These are phyloP conservation scores for Cyanistes caeruleus DNA, from an alignment of 2,113 vertebrate species.

Conservation along the genomic window DNA sequence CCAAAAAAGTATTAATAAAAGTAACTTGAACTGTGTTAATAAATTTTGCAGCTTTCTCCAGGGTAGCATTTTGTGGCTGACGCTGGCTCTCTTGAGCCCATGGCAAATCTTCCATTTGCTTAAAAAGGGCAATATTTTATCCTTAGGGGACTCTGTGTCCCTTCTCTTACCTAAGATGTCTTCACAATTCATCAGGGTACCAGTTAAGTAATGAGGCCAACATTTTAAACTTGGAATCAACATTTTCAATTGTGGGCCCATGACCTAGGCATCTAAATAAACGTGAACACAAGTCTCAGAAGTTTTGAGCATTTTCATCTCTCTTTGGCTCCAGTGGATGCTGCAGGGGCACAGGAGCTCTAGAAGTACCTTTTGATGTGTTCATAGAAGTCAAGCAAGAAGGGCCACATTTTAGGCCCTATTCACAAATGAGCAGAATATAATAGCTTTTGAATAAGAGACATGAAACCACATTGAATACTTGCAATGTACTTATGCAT, in stretches of 20 bases:
- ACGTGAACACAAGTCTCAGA: not conserved
- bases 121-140: slow-evolving; percentile 36
- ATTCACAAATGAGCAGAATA: slow-evolving; percentile 37
- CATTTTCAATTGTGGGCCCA: not conserved
- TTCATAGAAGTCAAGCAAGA: slow-evolving; percentile 41
- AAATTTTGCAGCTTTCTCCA: slow-evolving; percentile 6
- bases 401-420: slow-evolving; percentile 31
- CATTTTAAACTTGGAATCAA: slow-evolving; percentile 28
- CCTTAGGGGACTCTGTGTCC: slow-evolving; percentile 5
- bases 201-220: slow-evolving; percentile 9
- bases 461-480: slow-evolving; percentile 56
- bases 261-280: slow-evolving; percentile 47
- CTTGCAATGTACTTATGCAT: slow-evolving; percentile 57
- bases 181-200: not conserved
- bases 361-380: slow-evolving; percentile 36
- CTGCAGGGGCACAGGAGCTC: slow-evolving; percentile 29
- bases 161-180: slow-evolving; percentile 30
- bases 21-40: not conserved
- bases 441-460: slow-evolving; percentile 33
- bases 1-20: not conserved
- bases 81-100: not conserved
- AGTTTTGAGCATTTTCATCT: slow-evolving; percentile 37
- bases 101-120: slow-evolving; percentile 24
- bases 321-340: slow-evolving; percentile 39
- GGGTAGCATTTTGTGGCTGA: not conserved